Base-by-base conservation (phyloP, 2,888 invertebrate genomes). In the Plusia festucae region DNA sequence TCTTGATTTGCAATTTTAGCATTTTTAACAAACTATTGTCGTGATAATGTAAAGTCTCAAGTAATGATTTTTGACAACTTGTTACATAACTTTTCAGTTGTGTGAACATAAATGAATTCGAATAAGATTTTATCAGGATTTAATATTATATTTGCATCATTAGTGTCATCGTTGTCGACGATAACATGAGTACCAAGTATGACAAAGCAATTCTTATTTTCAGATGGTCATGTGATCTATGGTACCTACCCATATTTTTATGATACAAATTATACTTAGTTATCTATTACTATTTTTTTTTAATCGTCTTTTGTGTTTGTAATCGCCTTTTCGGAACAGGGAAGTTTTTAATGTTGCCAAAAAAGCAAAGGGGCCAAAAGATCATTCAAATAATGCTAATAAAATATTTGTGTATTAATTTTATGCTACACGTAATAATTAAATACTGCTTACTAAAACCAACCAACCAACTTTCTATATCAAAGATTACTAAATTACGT, bases 101-200 rank as follows among this genome's bases (percentile, higher is more conserved):
- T 6, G n/a, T n/a, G 40, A n/a, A n/a, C 34, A 34, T 34, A 11
- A 34, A 34, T 34, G 40, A 5, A n/a, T 40, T 40, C 1, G n/a
- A 40, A 40, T n/a, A 7, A 2, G 3, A 40, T 40, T 15, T 40
- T n/a, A 15, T n/a, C 15, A 40, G 40, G 40, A 40, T 40, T 40
- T 40, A 40, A 40, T 40, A 40, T 40, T 40, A 40, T 40, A 40
- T 40, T n/a, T n/a, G n/a, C 40, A n/a, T 40, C 40, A 40, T 40
- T 40, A 40, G 40, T 40, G 40, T 40, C 40, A 40, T 40, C n/a
- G 40, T 40, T 40, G 40, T 40, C n/a, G n/a, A 40, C 40, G n/a
- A 5, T 15, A 40, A 40, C n/a, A 40, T 40, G 40, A n/a, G n/a
- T n/a, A 40, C 5, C 5, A 40, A 40, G 40, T 40, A 40, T 40